Conservation (phyloP, 2,888 invertebrate species). For the Leptothorax acervorum region DNA sequence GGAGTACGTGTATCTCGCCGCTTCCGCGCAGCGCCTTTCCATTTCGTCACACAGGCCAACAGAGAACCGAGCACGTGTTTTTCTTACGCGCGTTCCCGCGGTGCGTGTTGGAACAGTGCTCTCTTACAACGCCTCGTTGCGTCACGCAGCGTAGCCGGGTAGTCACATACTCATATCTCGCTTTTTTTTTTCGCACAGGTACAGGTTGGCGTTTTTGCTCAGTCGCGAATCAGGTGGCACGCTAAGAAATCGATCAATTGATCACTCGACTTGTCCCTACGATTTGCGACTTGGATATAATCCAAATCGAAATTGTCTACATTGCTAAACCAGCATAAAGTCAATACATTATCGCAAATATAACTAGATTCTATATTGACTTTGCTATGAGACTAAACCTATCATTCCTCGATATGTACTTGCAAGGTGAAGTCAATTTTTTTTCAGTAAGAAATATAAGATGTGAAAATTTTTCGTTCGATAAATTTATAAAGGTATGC, state of each 20-base stretch:
- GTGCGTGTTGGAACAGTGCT: constrained; percentile 22
- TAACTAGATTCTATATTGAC: background rate
- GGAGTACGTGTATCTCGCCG: background rate
- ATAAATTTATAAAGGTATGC: too few species aligned
- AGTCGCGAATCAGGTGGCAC: constrained; percentile 30
- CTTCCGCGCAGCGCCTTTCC: constrained; percentile 38
- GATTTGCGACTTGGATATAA: background rate
- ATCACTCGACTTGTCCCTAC: constrained; percentile 15
- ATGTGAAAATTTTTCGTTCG: too few species aligned
- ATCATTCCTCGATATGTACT: background rate
- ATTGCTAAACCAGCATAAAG: constrained; percentile 5
- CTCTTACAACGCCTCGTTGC: constrained; percentile 34
- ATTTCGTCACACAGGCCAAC: constrained; percentile 40
- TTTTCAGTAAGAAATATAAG: too few species aligned
- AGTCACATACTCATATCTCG: constrained; percentile 23
- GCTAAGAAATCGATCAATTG: background rate
- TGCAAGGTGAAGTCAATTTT: background rate
- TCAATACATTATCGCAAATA: background rate
- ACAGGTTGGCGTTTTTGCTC: constrained; percentile 7
- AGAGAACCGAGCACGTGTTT: constrained; percentile 34
- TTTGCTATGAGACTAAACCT: background rate
- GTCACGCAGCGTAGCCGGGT: constrained; percentile 10
- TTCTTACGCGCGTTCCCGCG: constrained; percentile 23
- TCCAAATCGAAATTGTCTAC: background rate
- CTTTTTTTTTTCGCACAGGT: constrained; percentile 7